Conservation (phyloP, 2,113 vertebrate species). For the Edolisoma coerulescens region DNA sequence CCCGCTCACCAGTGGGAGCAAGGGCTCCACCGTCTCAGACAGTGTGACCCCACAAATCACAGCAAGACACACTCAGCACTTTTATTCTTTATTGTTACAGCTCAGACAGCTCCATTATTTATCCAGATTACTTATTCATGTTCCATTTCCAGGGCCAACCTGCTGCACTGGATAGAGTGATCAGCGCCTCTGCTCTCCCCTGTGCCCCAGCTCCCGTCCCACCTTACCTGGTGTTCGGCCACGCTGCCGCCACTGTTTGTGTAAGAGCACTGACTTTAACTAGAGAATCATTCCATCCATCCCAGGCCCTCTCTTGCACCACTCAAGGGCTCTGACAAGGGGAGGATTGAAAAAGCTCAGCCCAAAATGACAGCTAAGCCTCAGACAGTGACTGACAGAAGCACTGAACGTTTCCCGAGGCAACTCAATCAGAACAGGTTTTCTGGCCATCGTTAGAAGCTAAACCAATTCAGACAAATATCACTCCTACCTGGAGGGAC, state of each 20-base stretch:
- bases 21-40: background rate
- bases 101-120: conserved; percentile 65
- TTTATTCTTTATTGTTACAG: conserved; percentile 59
- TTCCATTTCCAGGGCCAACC: conserved; percentile 28
- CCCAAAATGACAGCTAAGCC: background rate
- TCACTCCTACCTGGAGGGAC: background rate
- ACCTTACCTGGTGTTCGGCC: background rate
- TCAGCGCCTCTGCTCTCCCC: background rate
- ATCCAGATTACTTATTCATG: conserved; percentile 59
- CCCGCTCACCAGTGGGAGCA: background rate
- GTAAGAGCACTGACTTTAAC: background rate
- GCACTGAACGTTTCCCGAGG: background rate
- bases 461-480: background rate
- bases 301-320: background rate
- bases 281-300: background rate
- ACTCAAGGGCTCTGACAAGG: background rate
- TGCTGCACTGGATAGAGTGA: background rate
- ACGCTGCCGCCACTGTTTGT: rapidly evolving
- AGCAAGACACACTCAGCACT: conserved; percentile 45
- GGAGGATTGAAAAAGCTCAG: background rate
- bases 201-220: background rate
- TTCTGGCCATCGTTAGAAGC: background rate
- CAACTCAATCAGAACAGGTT: background rate
- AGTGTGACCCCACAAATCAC: conserved; percentile 50
- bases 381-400: background rate